Conservation (phyloP, 64 coral and sea anemone genomes). For the Pocillopora damicornis region DNA sequence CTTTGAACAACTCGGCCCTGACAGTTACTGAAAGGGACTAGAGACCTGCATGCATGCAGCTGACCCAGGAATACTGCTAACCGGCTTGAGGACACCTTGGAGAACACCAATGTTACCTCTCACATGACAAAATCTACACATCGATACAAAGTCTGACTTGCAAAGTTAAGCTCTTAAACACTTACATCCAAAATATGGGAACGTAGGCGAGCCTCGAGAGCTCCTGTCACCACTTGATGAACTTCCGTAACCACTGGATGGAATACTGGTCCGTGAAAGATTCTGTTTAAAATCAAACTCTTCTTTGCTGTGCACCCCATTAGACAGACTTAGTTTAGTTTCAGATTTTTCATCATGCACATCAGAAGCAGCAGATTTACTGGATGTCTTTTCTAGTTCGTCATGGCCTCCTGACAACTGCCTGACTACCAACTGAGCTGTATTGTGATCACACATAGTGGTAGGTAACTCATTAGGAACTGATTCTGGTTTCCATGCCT, state of each 20-base stretch:
- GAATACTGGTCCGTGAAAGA: background rate
- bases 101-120: no score
- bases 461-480: background rate
- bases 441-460: conserved; percentile 31
- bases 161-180: background rate
- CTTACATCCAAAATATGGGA: background rate
- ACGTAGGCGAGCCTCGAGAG: background rate
- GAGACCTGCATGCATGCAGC: no score
- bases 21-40: no score
- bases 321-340: background rate
- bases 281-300: background rate
- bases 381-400: background rate
- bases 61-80: no score
- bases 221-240: background rate
- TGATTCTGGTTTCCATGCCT: conserved; percentile 3
- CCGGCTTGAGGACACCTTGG: no score
- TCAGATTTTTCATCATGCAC: background rate
- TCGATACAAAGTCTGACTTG: no score
- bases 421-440: conserved; percentile 17
- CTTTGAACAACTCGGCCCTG: no score
- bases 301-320: background rate
- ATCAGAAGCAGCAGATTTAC: background rate
- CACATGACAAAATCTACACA: no score
- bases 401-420: background rate
- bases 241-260: background rate